phyloP scores from a whole-genome alignment of 2,888 invertebrate genomes.

The Trachelus iudaicus region DNA sequence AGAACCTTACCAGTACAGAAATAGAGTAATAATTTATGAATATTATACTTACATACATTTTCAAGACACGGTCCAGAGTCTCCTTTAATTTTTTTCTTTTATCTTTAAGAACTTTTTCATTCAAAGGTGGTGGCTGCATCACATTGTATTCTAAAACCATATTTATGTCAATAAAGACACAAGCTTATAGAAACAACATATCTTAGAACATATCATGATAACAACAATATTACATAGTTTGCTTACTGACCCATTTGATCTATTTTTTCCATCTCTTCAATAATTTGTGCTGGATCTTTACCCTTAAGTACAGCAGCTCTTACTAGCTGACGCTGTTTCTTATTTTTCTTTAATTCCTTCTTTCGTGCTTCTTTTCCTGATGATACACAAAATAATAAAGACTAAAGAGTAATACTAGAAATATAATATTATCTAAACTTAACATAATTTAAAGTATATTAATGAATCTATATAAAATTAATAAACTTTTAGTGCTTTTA shows the following conservation, averaged over 20 bases:
- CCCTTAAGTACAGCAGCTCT: constrained; percentile 96
- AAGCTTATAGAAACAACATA: no score
- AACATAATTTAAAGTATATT: constrained; percentile 13
- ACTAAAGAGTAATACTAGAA: not conserved
- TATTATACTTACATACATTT: constrained; percentile 88
- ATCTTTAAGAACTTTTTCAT: constrained; percentile 96
- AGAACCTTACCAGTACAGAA: constrained; percentile 28
- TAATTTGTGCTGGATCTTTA: constrained; percentile 94
- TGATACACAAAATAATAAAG: constrained; percentile 17
- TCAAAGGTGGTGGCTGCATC: constrained; percentile 91
- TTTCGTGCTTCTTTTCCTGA: constrained; percentile 96
- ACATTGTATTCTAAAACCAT: constrained; percentile 86
- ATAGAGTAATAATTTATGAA: no score
- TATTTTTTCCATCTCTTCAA: constrained; percentile 96
- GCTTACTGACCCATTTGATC: constrained; percentile 91
- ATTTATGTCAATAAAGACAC: not conserved
- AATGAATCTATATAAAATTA: constrained; percentile 11
- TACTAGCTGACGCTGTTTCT: constrained; percentile 95
- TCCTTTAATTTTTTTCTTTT: constrained; percentile 95
- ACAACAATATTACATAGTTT: no score
- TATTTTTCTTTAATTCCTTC: constrained; percentile 98
- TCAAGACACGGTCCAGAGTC: constrained; percentile 92
- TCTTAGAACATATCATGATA: no score
- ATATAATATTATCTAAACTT: not conserved
- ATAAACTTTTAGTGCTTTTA: constrained; percentile 20